Base-by-base conservation (phyloP, 2,888 invertebrate genomes). In the Microctonus hyperodae region DNA sequence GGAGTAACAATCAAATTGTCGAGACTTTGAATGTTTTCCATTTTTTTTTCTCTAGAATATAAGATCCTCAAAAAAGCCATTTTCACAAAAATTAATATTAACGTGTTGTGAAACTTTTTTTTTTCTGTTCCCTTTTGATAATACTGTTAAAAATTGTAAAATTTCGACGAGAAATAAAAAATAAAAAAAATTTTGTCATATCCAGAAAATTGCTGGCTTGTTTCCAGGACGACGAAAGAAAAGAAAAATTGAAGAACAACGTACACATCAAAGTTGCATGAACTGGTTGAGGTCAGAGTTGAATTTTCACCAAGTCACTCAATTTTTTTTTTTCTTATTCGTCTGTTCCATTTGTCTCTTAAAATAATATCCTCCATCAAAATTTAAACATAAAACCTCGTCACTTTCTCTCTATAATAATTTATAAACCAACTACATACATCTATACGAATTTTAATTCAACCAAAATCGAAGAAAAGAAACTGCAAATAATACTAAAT, bases 241-340 rank as follows among this genome's bases (percentile, higher is more conserved):
- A n/a, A 25, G 25, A 53, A 53, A 25, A 13, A n/a, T 22, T 6
- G 23, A 25, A 23, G 11, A 53, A 53, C 9, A 53, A 7, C 28
- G 3, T 28, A 28, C 28, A n/a, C 2, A n/a, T 13, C 28, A 10
- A n/a, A 53, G 11, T 51, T 51, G n/a, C 51, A 51, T 23, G 23
- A 51, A 23, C 23, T 51, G 11, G 25, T n/a, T 13, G 51, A 51
- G 25, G 51, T 51, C 51, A 51, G n/a, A 51, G 51, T 51, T 25
- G 25, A 51, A 51, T 51, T 51, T 51, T 23, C 28, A 25, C 51
- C 23, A 28, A 11, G 2, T 51, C 13, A 9, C 11, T 22, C 2
- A 23, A 13, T n/a, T n/a, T 28, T 28, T 28, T 7, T 28, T 28
- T 28, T 28, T 28, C 7, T 7, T 28, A 28, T 28, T 53, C 53